Evolutionary conservation across 1,140 invertebrate species (phyloP).

Genomic region (Polypedilum vanderplanki): DNA sequence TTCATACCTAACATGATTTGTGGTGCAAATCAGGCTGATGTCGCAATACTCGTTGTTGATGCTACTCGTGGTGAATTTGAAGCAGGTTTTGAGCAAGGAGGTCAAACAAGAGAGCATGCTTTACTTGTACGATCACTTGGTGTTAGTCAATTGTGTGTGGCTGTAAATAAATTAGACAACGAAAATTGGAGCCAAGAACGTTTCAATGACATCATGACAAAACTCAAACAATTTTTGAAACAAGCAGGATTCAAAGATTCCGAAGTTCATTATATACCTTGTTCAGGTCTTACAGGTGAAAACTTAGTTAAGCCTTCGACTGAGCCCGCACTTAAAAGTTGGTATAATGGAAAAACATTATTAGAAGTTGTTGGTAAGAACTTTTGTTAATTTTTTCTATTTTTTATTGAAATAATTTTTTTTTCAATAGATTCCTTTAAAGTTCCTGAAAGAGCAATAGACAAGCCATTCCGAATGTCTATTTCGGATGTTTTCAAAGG

Average conservation of each 20-base stretch:
- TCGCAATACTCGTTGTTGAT: constrained; percentile 92
- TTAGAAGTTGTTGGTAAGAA: constrained; percentile 70
- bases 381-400: not conserved
- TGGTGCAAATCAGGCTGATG: constrained; percentile 94
- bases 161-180: constrained; percentile 80
- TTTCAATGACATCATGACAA: constrained; percentile 79
- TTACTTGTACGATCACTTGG: constrained; percentile 84
- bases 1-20: constrained; percentile 99
- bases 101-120: constrained; percentile 96
- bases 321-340: constrained; percentile 60
- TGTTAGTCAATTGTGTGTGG: constrained; percentile 77
- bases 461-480: constrained; percentile 85
- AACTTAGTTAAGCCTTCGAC: constrained; percentile 71
- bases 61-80: constrained; percentile 96
- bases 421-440: constrained; percentile 62
- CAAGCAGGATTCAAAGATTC: constrained; percentile 89
- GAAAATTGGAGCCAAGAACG: constrained; percentile 70
- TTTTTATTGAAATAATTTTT: not conserved
- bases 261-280: constrained; percentile 88
- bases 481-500: constrained; percentile 95
- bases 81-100: constrained; percentile 94
- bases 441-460: constrained; percentile 73
- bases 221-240: constrained; percentile 82
- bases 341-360: constrained; percentile 80
- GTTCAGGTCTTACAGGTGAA: constrained; percentile 89